Base-by-base conservation (phyloP, 2,797 vertebrate genomes). In the Limosa lapponica region DNA sequence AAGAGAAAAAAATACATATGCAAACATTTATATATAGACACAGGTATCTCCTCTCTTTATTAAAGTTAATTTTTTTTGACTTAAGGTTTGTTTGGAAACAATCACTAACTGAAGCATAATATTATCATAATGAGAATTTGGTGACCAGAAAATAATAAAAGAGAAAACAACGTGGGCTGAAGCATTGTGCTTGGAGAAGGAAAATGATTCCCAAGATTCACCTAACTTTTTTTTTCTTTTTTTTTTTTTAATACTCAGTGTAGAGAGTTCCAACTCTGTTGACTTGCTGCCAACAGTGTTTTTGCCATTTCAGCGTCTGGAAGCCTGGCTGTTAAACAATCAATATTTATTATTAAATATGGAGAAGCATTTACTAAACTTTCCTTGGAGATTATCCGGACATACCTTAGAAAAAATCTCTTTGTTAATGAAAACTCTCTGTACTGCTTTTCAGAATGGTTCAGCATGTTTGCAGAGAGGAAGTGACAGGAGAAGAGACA, bases 321-420 rank as follows among this genome's bases (percentile, higher is more conserved):
- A 90, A 96, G 32, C 28, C 32, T 78, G 57, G 39, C 23, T 95
- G 77, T 82, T 91, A 95, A 95, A 95, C 87, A 84, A 93, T 92
- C 92, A 84, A 84, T 95, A 90, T 83, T 93, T 94, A 79, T 85
- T 91, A 87, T 94, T 96, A 91, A 90, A 93, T 91, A 89, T 30
- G 22, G 72, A 89, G 54, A 95, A 91, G 65, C 11, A 5, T 90
- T 93, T 81, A 67, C 74, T 95, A 81, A 92, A 72, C 32, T 89
- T 71, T 37, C 71, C 58, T 54, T 41, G 25, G 85, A 91, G 81
- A 64, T 70, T 89, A 95, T 85, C 24, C 27, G 73, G 61, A 57
- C 34, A 16, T 58, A 65, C 36, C 32, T 94, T 84, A 77, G 67
- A 85, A 94, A 64, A 85, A 94, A 64, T 80, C 28, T 71, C 36